Evolutionary conservation across 2,797 vertebrate species (phyloP), one percentile per base, ranked within the genome.

Genomic region (Pipistrellus pipistrellus): DNA sequence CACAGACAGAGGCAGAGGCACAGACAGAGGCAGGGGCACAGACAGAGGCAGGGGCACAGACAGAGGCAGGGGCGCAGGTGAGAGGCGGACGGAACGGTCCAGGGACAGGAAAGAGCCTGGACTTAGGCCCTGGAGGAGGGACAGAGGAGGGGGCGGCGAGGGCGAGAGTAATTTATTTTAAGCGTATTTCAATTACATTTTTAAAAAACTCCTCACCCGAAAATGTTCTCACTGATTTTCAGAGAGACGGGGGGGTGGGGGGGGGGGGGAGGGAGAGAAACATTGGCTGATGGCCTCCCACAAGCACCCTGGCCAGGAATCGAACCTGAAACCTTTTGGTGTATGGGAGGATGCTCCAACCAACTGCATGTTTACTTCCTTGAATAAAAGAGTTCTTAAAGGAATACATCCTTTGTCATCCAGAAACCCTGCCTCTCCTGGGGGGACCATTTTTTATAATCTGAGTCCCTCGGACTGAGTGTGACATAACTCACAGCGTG

Each of bases 351-450:
- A 10, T 32, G 64, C n/a, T 20, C n/a, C 64, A 68, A 68, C n/a
- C n/a, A 5, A 68, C n/a, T 32, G 17, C 10, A 11, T 77, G 83
- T 72, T 83, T 72, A 11, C 78, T 27, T 90, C 83, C 46, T 62
- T 32, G 86, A 88, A 53, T 48, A 53, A 80, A 80, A 76, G 64
- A 64, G 27, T 53, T 66, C 76, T 85, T 46, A 81, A 93, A 83
- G n/a, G 32, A 83, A n/a, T 51, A 81, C 44, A 27, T 82, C 25
- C 27, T 59, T 32, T 78, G 35, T 3, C 0, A 48, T 38, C 7
- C 20, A 91, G 71, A 90, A 94, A 93, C 83, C 2, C 1, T 46
- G 64, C 68, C 71, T 91, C 30, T 88, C 55, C 62, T 20, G 55
- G 77, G 53, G 17, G 69, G 85, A 41, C 55, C 73, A 53, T 46